A percentile compares a stretch with the other conserved stretches of the same genome.
Evolutionary conservation across 2,113 vertebrate genomes (phyloP).

Genomic region (Mola mola): DNA sequence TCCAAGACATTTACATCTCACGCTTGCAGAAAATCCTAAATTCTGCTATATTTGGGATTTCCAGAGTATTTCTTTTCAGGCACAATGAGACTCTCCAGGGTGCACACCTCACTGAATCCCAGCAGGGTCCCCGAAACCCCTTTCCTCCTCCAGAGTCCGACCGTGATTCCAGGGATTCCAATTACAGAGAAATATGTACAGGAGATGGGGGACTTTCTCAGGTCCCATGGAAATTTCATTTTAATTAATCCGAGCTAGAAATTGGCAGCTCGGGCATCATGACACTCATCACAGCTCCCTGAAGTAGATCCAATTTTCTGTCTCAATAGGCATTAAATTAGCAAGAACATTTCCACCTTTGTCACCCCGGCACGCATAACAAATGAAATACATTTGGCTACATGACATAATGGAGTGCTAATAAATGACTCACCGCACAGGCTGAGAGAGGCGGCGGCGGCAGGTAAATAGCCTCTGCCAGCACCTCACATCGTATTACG

Average conservation of each 20-base stretch:
- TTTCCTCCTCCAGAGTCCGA: constrained; percentile 47
- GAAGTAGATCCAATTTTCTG: constrained; percentile 82
- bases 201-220: constrained; percentile 60
- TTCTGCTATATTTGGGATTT: constrained; percentile 8
- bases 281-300: constrained; percentile 68
- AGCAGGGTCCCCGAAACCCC: constrained; percentile 24
- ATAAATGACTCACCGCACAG: constrained; percentile 60
- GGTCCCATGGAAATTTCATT: constrained; percentile 75
- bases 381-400: constrained; percentile 75
- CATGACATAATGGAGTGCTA: constrained; percentile 69
- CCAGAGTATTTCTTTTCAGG: constrained; percentile 7
- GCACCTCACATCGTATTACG: too few species aligned
- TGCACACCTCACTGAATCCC: constrained; percentile 50
- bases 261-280: constrained; percentile 66
- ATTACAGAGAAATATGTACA: constrained; percentile 77
- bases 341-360: constrained; percentile 75
- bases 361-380: constrained; percentile 71
- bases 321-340: constrained; percentile 84
- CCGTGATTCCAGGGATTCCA: constrained; percentile 68
- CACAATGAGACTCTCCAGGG: constrained; percentile 9
- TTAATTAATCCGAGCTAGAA: constrained; percentile 81
- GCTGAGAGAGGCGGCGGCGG: constrained; percentile 17
- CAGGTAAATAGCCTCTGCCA: too few species aligned
- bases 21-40: background rate
- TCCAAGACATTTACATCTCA: background rate